phyloP scores from a whole-genome alignment of 92 coral and sea anemone genomes.

The Parazoanthus darwini region DNA sequence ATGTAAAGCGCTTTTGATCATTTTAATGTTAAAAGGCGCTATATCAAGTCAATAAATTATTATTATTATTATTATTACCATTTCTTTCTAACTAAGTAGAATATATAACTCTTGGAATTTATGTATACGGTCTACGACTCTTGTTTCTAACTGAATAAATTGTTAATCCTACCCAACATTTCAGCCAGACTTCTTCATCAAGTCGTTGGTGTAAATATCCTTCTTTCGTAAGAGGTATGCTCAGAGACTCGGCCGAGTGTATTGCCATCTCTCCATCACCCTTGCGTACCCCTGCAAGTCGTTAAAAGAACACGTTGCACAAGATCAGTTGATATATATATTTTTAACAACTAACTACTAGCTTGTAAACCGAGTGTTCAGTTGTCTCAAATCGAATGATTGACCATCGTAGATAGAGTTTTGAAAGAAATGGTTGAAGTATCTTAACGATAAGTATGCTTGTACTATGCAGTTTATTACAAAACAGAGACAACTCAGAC shows the following conservation, averaged over 20 bases:
- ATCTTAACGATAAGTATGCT: not conserved
- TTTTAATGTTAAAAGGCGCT: no score
- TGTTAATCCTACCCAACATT: slow-evolving; percentile 77
- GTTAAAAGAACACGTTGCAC: not conserved
- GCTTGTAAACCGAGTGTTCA: no score
- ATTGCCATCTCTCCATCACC: not conserved
- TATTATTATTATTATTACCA: no score
- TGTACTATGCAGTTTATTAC: not conserved
- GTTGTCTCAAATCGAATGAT: not conserved
- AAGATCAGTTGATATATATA: not conserved
- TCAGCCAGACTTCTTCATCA: slow-evolving; percentile 75
- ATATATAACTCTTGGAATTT: no score
- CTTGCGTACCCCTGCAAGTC: not conserved
- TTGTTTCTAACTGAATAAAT: not conserved
- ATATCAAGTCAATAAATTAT: no score
- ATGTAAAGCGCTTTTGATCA: no score
- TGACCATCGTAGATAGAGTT: not conserved
- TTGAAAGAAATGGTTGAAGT: not conserved
- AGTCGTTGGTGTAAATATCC: slow-evolving; percentile 79
- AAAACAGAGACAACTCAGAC: no score
- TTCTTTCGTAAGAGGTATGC: slow-evolving; percentile 25
- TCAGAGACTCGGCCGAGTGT: not conserved
- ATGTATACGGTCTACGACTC: no score
- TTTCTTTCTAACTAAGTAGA: no score
- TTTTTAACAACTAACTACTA: no score